Evolutionary conservation across 2,888 invertebrate genomes (phyloP).

Genomic region (Leptopilina drosophilae): DNA sequence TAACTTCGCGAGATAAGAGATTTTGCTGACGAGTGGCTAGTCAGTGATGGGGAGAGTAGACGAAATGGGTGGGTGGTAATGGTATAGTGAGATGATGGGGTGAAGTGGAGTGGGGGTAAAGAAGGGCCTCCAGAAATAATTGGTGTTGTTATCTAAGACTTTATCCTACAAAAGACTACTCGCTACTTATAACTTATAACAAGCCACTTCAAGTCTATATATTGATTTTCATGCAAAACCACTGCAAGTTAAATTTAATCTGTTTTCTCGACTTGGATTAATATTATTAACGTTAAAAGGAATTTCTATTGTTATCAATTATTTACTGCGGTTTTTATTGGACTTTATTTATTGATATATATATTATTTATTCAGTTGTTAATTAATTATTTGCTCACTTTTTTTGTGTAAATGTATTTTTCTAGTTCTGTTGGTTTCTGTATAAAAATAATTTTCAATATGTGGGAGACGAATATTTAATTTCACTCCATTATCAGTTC

Average conservation of each 20-base stretch:
- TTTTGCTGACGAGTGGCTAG: slow-evolving; percentile 55
- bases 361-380: too few relatives aligned
- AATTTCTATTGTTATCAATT: background rate
- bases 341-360: too few relatives aligned
- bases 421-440: too few relatives aligned
- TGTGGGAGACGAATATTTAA: too few relatives aligned
- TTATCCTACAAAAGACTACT: slow-evolving; percentile 41
- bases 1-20: slow-evolving; percentile 13
- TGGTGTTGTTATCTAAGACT: slow-evolving; percentile 55
- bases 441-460: too few relatives aligned
- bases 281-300: background rate
- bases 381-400: too few relatives aligned
- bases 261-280: background rate
- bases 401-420: too few relatives aligned
- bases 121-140: slow-evolving; percentile 46
- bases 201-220: background rate
- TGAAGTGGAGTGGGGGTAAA: too few relatives aligned
- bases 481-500: too few relatives aligned
- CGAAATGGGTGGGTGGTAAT: too few relatives aligned
- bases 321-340: background rate
- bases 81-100: background rate
- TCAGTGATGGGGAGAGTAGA: background rate
- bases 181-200: slow-evolving; percentile 24
- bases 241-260: background rate
- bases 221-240: slow-evolving; percentile 2